These are phyloP conservation scores for Bruchidius siliquastri DNA, from an alignment of 2,888 invertebrate species.

Conservation along the genomic window DNA sequence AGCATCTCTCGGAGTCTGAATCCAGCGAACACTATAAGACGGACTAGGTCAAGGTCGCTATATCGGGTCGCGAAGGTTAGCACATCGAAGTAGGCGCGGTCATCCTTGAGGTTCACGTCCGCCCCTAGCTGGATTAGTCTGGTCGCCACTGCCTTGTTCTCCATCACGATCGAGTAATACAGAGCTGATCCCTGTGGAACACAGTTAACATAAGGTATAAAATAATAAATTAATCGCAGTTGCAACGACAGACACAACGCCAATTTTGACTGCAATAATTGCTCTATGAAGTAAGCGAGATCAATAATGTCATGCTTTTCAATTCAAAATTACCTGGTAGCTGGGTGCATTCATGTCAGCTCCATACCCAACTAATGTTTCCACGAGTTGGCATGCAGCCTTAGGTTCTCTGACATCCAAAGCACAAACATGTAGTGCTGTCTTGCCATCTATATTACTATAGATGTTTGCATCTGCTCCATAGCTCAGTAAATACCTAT, in stretches of 20 bases:
- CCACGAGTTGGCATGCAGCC: slow-evolving; percentile 53
- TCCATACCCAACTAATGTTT: slow-evolving; percentile 39
- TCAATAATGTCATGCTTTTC: too few species aligned
- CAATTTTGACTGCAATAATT: too few species aligned
- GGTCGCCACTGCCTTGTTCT: slow-evolving; percentile 51
- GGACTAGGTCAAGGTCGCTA: slow-evolving; percentile 41
- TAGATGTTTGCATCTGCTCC: slow-evolving; percentile 41
- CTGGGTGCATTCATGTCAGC: slow-evolving; percentile 42
- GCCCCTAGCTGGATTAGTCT: slow-evolving; percentile 59
- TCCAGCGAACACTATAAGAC: slow-evolving; percentile 47
- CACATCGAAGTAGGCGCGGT: slow-evolving; percentile 55
- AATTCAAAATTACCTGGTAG: slow-evolving; percentile 24
- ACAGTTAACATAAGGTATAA: too few species aligned
- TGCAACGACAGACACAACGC: too few species aligned
- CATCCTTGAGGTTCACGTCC: slow-evolving; percentile 58
- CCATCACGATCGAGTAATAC: slow-evolving; percentile 46
- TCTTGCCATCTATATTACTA: slow-evolving; percentile 43
- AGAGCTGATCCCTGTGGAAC: slow-evolving; percentile 40
- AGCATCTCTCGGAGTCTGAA: slow-evolving; percentile 41
- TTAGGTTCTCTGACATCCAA: slow-evolving; percentile 51
- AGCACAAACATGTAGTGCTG: slow-evolving; percentile 60
- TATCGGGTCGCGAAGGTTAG: slow-evolving; percentile 52
- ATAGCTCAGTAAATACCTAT: slow-evolving; percentile 25
- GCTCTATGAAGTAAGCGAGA: too few species aligned
- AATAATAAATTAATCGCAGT: too few species aligned